Percentiles rank a stretch among this genome's conserved stretches.
phyloP scores from a whole-genome alignment of 2,888 invertebrate genomes.

The Anarsia innoxiella region DNA sequence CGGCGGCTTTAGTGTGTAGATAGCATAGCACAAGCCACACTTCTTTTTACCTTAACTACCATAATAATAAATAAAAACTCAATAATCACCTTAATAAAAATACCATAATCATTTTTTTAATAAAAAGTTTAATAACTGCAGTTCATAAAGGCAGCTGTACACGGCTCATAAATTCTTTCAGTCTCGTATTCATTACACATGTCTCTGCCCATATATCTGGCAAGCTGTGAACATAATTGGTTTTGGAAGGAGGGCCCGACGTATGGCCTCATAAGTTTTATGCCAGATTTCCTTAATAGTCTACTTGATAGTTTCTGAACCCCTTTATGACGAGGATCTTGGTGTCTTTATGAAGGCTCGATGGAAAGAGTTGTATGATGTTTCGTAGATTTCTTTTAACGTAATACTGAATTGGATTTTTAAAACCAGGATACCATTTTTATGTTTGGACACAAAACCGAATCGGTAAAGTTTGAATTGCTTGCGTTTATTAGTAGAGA shows the following conservation, averaged over 20 bases:
- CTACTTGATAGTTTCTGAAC: background rate
- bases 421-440: too few relatives aligned
- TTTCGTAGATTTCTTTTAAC: too few relatives aligned
- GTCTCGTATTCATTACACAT: slow-evolving; percentile 1
- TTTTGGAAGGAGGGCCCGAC: slow-evolving; percentile 38
- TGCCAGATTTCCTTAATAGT: slow-evolving; percentile 1
- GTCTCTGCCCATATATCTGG: slow-evolving; percentile 33
- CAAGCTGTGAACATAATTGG: slow-evolving; percentile 56
- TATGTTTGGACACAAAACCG: too few relatives aligned
- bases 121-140: too few relatives aligned
- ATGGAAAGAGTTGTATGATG: too few relatives aligned
- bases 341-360: background rate
- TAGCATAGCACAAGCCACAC: too few relatives aligned
- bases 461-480: too few relatives aligned
- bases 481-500: too few relatives aligned
- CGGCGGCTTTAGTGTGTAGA: too few relatives aligned
- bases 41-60: too few relatives aligned
- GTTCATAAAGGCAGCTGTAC: background rate
- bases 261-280: slow-evolving; percentile 1
- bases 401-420: too few relatives aligned
- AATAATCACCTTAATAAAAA: background rate
- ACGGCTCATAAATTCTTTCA: slow-evolving; percentile 8
- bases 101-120: slow-evolving; percentile 3
- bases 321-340: background rate
- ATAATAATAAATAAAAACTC: too few relatives aligned